Conservation (phyloP, 2,888 invertebrate species). For the Pediacus dermestoides region DNA sequence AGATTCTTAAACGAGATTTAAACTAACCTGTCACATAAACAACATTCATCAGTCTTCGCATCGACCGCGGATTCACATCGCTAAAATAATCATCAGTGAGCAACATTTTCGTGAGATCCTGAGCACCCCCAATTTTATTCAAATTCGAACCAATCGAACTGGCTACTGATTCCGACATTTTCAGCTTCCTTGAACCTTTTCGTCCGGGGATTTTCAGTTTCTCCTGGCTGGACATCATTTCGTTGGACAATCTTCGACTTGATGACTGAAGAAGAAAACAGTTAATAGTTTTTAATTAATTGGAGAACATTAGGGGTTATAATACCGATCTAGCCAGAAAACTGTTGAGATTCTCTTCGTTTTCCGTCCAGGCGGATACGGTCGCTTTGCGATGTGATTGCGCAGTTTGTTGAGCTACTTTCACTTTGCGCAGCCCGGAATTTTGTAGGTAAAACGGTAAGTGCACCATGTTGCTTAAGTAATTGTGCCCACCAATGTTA, state of each 20-base stretch:
- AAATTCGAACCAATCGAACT: constrained; percentile 88
- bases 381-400: constrained; percentile 51
- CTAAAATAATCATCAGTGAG: constrained; percentile 98
- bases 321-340: constrained; percentile 53
- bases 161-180: constrained; percentile 84
- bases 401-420: constrained; percentile 80
- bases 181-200: constrained; percentile 68
- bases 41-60: constrained; percentile 95
- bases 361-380: constrained; percentile 48
- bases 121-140: constrained; percentile 72
- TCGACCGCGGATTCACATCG: constrained; percentile 96
- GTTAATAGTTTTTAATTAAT: too few species aligned
- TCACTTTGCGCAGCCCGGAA: constrained; percentile 86
- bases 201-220: constrained; percentile 58
- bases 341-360: constrained; percentile 55
- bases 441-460: constrained; percentile 98
- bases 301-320: too few species aligned
- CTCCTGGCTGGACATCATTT: constrained; percentile 83
- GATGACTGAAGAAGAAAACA: constrained; percentile 54
- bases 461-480: constrained; percentile 93
- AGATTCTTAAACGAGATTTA: too few species aligned
- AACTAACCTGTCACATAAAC: constrained; percentile 84
- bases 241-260: constrained; percentile 71
- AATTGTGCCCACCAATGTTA: constrained; percentile 92
- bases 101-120: constrained; percentile 71